Evolutionary conservation across 2,888 invertebrate genomes (phyloP), one percentile per base, ranked within the genome.

Genomic region (Andrena haemorrhoa): DNA sequence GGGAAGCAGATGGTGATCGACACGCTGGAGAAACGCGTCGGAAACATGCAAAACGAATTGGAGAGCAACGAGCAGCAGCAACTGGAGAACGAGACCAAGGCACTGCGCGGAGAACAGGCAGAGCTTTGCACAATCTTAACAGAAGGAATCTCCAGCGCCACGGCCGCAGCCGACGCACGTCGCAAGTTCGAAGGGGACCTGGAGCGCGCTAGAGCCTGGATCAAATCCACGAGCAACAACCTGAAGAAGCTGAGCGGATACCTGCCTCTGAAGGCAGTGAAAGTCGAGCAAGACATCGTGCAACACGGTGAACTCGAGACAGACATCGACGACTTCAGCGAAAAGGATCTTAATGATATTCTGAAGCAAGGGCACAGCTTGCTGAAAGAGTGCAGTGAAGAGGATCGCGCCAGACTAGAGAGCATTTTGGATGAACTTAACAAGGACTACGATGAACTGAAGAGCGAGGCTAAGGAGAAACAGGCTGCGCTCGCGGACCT

Each of bases 51-150:
- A 90, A 96, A 97, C 79, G 98, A 98, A 93, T 94, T 98, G 51
- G 98, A 98, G 93, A 96, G 97, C 6, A 96, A 96, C 0, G 98
- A 98, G 93, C 96, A 97, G 87, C 96, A 96, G 86, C 96, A 97
- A 91, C 94, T 98, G 66, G 97, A 98, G 91, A 95, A 96, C 0
- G 96, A 97, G 49, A 94, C 98, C 56, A 96, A 96, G 84, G 96
- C 96, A 90, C 94, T 98, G 0, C 96, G 96, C 29, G 95, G 95
- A 0, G 97, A 98, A 90, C 98, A 98, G 90, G 96, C 96, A 78
- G 96, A 97, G 90, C 94, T 98, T 1, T 95, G 96, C 0, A 95
- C 96, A 0, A 95, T 96, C 4, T 94, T 98, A 1, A 96, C 97
- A 91, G 95, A 96, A 83, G 97, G 97, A 94, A 96, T 97, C 76